Conservation (phyloP, 2,888 invertebrate species). For the Parapristionchus giblindavisi region DNA sequence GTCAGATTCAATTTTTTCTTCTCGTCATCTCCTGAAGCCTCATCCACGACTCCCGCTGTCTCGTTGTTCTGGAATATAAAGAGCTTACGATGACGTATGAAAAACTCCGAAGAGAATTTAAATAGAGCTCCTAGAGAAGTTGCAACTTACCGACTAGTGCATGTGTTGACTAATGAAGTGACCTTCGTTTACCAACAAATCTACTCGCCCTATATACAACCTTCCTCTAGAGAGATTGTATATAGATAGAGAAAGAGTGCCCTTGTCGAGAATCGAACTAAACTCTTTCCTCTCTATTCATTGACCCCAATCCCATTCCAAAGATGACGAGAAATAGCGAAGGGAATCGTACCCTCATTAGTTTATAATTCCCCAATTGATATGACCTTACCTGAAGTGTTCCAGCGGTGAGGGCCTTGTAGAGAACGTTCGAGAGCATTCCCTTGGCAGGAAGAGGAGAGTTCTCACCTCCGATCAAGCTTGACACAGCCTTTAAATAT, state of each 20-base stretch:
- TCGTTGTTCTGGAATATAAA: slow-evolving; percentile 47
- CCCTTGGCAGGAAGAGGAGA: slow-evolving; percentile 65
- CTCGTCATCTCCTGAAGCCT: slow-evolving; percentile 39
- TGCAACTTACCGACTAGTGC: too few species aligned
- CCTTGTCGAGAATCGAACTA: too few species aligned
- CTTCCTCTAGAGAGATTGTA: too few species aligned
- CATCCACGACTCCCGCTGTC: slow-evolving; percentile 42
- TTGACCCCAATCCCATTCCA: too few species aligned
- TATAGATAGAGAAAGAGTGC: too few species aligned
- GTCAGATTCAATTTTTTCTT: slow-evolving; percentile 47
- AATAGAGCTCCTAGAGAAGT: too few species aligned
- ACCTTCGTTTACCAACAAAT: too few species aligned
- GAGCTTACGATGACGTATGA: not conserved
- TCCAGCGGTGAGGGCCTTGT: slow-evolving; percentile 68
- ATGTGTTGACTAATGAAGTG: too few species aligned
- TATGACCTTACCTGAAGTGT: slow-evolving; percentile 58
- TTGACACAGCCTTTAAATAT: slow-evolving; percentile 51
- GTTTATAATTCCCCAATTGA: too few species aligned
- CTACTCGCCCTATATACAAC: too few species aligned
- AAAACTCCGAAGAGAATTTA: not conserved
- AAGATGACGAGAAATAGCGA: too few species aligned
- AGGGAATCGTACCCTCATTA: too few species aligned
- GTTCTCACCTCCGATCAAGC: slow-evolving; percentile 64
- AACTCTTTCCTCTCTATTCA: not conserved
- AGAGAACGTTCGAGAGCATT: slow-evolving; percentile 67